These are phyloP conservation scores for Syncerus caffer DNA, from an alignment of 2,797 vertebrate genomes.

Conservation along the genomic window DNA sequence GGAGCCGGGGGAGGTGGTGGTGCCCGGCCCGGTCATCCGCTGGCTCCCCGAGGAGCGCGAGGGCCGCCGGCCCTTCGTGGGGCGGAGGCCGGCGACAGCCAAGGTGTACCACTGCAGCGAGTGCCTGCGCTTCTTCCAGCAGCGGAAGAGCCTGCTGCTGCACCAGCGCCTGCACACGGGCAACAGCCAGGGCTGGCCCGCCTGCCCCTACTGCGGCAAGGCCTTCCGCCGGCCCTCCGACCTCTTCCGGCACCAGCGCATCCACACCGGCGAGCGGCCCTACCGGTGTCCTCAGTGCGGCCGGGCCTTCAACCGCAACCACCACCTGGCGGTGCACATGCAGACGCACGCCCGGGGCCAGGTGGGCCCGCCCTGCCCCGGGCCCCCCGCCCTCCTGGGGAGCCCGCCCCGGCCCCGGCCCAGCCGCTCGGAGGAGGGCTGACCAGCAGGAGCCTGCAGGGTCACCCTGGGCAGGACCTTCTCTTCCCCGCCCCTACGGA, in stretches of 20 bases:
- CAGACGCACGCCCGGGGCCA: conserved; percentile 57
- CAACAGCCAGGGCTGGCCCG: conserved; percentile 83
- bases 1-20: conserved; percentile 65
- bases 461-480: background rate
- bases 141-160: conserved; percentile 86
- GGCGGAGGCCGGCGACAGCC: background rate
- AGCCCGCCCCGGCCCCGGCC: background rate
- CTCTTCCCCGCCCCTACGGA: background rate
- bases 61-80: background rate
- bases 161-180: conserved; percentile 88
- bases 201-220: conserved; percentile 90
- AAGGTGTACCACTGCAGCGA: conserved; percentile 72
- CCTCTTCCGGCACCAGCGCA: conserved; percentile 90
- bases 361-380: background rate
- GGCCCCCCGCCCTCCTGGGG: background rate
- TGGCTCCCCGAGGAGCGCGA: conserved; percentile 23
- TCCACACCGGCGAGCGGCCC: conserved; percentile 91
- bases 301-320: conserved; percentile 86
- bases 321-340: conserved; percentile 74
- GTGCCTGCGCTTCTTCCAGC: conserved; percentile 84
- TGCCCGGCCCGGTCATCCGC: conserved; percentile 40
- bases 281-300: conserved; percentile 91
- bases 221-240: conserved; percentile 89
- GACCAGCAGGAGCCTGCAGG: background rate
- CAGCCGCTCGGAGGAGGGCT: conserved; percentile 21